Evolutionary conservation across 2,113 vertebrate species (phyloP).

Genomic region (Crocuta crocuta): DNA sequence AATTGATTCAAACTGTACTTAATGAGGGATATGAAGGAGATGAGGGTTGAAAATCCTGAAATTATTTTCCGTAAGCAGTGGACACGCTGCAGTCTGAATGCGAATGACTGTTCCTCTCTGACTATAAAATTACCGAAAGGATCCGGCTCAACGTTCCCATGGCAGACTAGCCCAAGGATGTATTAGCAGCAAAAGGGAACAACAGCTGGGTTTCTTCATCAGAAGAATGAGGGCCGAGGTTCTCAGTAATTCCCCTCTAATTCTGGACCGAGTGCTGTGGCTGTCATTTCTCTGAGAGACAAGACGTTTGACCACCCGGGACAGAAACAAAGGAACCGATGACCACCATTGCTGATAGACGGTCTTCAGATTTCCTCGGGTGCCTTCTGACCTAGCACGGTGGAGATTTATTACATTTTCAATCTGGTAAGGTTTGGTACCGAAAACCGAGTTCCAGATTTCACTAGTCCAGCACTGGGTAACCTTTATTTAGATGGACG

Average conservation of each 20-base stretch:
- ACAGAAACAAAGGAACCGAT: background rate
- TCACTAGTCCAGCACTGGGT: background rate
- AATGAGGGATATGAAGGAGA: background rate
- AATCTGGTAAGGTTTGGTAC: background rate
- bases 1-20: background rate
- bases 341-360: background rate
- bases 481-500: conserved; percentile 32
- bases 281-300: background rate
- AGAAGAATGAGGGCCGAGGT: background rate
- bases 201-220: background rate
- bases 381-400: background rate
- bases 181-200: background rate
- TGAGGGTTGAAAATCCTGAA: background rate
- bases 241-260: background rate
- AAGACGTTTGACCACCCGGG: background rate
- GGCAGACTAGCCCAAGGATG: background rate
- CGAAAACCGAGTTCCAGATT: background rate
- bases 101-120: background rate
- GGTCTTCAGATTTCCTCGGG: background rate
- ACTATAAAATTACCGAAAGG: background rate
- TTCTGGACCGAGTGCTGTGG: background rate
- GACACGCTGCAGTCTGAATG: background rate
- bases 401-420: conserved; percentile 42
- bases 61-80: background rate
- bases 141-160: background rate